Evolutionary conservation across 37 sponge, comb jelly and placozoan species (phyloP).

Genomic region (Cliona cf. orientalis): DNA sequence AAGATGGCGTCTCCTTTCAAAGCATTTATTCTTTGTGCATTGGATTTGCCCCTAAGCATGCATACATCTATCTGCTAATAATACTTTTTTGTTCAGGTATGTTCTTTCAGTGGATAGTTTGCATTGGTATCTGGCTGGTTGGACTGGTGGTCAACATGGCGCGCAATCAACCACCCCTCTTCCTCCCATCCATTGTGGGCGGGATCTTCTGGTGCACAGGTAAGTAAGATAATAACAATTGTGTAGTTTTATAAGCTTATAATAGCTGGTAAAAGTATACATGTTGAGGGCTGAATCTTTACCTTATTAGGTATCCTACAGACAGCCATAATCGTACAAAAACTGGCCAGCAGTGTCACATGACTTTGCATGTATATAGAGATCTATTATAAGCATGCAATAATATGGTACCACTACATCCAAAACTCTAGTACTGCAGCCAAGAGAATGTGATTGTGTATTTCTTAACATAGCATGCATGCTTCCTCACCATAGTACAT

Average conservation of each 20-base stretch:
- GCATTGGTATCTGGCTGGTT: constrained; percentile 84
- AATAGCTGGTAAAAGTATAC: not conserved
- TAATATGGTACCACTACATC: too few relatives aligned
- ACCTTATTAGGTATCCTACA: not conserved
- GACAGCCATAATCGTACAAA: too few relatives aligned
- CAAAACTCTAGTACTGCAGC: too few relatives aligned
- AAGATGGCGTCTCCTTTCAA: not conserved
- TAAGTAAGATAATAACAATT: too few relatives aligned
- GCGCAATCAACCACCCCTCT: constrained; percentile 66
- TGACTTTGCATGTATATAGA: too few relatives aligned
- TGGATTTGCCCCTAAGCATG: not conserved
- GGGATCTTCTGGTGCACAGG: constrained; percentile 84
- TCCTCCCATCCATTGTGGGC: constrained; percentile 66
- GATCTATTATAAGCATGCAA: too few relatives aligned
- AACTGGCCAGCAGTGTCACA: too few relatives aligned
- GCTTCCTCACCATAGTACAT: not conserved
- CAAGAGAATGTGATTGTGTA: not conserved
- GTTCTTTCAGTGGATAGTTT: constrained; percentile 94
- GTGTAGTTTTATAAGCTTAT: not conserved
- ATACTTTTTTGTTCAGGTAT: constrained; percentile 32
- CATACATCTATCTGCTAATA: not conserved
- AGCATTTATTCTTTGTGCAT: not conserved
- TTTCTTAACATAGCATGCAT: not conserved
- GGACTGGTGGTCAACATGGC: constrained; percentile 77
- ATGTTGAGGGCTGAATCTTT: not conserved